These are phyloP conservation scores for Xylocampa areola DNA, from an alignment of 2,888 invertebrate genomes.

Conservation along the genomic window DNA sequence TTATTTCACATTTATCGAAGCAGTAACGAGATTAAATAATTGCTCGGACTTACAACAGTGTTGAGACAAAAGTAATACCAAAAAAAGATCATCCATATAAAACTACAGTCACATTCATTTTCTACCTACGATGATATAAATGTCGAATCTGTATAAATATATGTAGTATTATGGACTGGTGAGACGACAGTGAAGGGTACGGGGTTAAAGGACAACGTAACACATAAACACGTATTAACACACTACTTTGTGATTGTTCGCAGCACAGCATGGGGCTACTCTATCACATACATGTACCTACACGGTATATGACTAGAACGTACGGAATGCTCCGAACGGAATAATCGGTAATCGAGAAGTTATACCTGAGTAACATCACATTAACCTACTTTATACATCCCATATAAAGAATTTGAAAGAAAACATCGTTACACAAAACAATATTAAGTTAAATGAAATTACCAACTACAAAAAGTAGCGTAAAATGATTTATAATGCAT, in stretches of 20 bases:
- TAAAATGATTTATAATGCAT: slow-evolving; percentile 74
- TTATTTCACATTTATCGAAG: slow-evolving; percentile 81
- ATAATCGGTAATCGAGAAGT: slow-evolving; percentile 62
- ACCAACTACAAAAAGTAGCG: slow-evolving; percentile 68
- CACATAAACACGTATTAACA: slow-evolving; percentile 68
- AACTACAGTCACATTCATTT: slow-evolving; percentile 83
- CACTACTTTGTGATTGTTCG: slow-evolving; percentile 76
- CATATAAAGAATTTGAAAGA: slow-evolving; percentile 66
- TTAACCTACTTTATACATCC: slow-evolving; percentile 88
- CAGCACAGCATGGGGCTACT: slow-evolving; percentile 75
- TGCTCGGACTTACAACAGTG: slow-evolving; percentile 74
- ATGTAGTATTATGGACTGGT: slow-evolving; percentile 67
- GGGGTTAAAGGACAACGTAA: slow-evolving; percentile 56
- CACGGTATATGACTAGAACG: slow-evolving; percentile 82
- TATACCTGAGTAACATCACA: slow-evolving; percentile 61
- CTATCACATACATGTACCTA: slow-evolving; percentile 80
- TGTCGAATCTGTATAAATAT: slow-evolving; percentile 67
- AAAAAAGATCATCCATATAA: slow-evolving; percentile 72
- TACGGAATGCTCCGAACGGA: slow-evolving; percentile 74
- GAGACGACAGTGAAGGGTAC: slow-evolving; percentile 50
- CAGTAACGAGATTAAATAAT: slow-evolving; percentile 77
- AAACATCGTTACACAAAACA: slow-evolving; percentile 61
- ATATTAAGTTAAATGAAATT: slow-evolving; percentile 64
- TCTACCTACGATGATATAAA: slow-evolving; percentile 78
- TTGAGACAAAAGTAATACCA: slow-evolving; percentile 63